Evolutionary conservation across 2,888 invertebrate genomes (phyloP).

Genomic region (Andrena dorsata): DNA sequence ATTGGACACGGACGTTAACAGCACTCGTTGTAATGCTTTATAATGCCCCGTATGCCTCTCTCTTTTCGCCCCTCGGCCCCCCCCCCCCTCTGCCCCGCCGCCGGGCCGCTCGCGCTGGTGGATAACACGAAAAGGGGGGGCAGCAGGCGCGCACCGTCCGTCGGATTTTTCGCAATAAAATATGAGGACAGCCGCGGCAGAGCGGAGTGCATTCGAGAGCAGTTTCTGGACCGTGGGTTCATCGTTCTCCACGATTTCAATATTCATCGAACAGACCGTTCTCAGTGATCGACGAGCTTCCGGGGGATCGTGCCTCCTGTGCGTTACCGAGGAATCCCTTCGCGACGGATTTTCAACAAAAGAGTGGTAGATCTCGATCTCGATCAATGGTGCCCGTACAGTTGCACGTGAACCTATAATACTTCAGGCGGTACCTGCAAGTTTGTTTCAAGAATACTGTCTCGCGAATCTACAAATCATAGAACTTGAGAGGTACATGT

Average conservation of each 20-base stretch:
- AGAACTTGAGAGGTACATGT: too few relatives aligned
- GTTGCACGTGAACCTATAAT: neutral
- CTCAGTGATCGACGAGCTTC: neutral
- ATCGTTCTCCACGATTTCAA: conserved; percentile 10
- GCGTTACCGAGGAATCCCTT: neutral
- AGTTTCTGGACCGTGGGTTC: conserved; percentile 4
- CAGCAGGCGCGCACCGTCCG: conserved; percentile 54
- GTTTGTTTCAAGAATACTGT: too few relatives aligned
- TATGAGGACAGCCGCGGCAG: conserved; percentile 65
- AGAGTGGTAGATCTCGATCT: neutral
- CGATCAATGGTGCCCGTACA: neutral
- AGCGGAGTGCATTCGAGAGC: conserved; percentile 18
- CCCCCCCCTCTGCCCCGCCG: conserved; percentile 25
- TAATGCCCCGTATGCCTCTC: conserved; percentile 74
- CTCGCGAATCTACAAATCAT: too few relatives aligned
- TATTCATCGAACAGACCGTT: neutral
- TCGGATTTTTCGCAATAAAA: conserved; percentile 75
- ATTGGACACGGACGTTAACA: conserved; percentile 84
- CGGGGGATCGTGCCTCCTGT: neutral
- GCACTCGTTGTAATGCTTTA: conserved; percentile 83
- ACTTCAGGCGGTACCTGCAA: too few relatives aligned
- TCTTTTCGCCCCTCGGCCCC: conserved; percentile 11
- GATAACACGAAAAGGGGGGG: conserved; percentile 62
- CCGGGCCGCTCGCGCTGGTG: conserved; percentile 42
- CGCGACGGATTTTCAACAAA: neutral